Base-by-base conservation (phyloP, 2,113 vertebrate species). In the Jacana jacana region DNA sequence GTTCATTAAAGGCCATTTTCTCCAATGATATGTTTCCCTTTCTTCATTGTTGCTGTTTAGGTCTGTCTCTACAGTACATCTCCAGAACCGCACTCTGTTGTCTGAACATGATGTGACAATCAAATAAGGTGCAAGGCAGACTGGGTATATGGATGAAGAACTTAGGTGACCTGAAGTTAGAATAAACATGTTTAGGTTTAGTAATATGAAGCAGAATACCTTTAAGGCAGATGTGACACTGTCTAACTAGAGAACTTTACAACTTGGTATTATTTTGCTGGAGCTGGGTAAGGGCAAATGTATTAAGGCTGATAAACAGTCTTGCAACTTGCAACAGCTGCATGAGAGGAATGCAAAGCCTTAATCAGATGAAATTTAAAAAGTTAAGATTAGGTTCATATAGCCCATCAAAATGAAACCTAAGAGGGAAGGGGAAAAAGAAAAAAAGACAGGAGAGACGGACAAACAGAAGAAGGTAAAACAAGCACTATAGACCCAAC, bases 91-190 rank as follows among this genome's bases (percentile, higher is more conserved):
- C 64, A 99, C 99, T 55, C 97, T 98, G 94, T 99, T 98, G 96
- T 99, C 99, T 3, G 99, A 99, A 96, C 99, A 99, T 30, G 99
- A 98, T 2, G 99, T 99, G n/a, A 99, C 99, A 48, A 99, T 98
- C 97, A 99, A 97, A 87, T 99, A 99, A 5, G 99, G 99, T 37
- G 99, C 99, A 93, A 99, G 98, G 97, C 99, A 99, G 66, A 99
- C 99, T 5, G 99, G 99, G 91, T 99, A 99, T 97, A 99, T 99
- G 9, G 99, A 99, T 30, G 99, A 99, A 92, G 99, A 99, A 91
- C 99, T 99, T 90, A 99, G 97, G 89, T 99, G 99, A 81, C 99
- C 99, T 99, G 93, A 72, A 96, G 85, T 83, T 81, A 96, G 72
- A 96, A 89, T 86, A 95, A 85, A 79, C 5, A 73, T 5, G 60